Base-by-base conservation (phyloP, 1,140 invertebrate species). In the Cyclina sinensis region DNA sequence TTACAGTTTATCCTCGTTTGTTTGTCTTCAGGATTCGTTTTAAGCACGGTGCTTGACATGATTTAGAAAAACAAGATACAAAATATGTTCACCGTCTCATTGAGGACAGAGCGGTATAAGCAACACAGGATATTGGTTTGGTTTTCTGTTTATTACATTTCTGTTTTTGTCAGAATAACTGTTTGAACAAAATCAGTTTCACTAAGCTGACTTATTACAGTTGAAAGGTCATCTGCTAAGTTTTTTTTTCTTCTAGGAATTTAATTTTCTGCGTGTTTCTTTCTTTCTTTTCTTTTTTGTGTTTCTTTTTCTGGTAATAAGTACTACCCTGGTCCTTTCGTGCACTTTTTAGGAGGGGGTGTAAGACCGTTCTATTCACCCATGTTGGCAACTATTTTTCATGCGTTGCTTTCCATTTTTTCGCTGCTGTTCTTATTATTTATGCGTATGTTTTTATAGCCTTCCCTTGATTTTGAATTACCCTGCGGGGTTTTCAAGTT, bases 301-400 rank as follows among this genome's bases (percentile, higher is more conserved):
- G 12, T 70, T 83, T 83, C 3, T 46, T 83, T 12, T 32, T 83
- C 48, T 83, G 62, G 3, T 51, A 21, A 37, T 43, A 70, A 11
- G 70, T 46, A 24, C 48, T 82, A 46, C 70, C 65, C n/a, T 83
- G 81, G 7, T 70, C 37, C 48, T 83, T 59, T 37, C 39, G 12
- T 16, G 51, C 57, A 37, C 18, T 68, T 70, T 83, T 83, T n/a
- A n/a, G n/a, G n/a, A 30, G 35, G 59, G 11, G 81, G 62, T 3
- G 27, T 16, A 3, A n/a, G 12, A 21, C 59, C 43, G 57, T 82
- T 3, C 11, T 46, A 18, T 21, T 9, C 11, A 32, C 7, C 30
- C 9, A 43, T 82, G 11, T 82, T 39, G 32, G 12, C 16, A 43
- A 43, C 32, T 3, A 82, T 11, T 18, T 62, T 0, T 3, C 37